Evolutionary conservation across 1,140 invertebrate genomes (phyloP).

Genomic region (Drosophila azteca): DNA sequence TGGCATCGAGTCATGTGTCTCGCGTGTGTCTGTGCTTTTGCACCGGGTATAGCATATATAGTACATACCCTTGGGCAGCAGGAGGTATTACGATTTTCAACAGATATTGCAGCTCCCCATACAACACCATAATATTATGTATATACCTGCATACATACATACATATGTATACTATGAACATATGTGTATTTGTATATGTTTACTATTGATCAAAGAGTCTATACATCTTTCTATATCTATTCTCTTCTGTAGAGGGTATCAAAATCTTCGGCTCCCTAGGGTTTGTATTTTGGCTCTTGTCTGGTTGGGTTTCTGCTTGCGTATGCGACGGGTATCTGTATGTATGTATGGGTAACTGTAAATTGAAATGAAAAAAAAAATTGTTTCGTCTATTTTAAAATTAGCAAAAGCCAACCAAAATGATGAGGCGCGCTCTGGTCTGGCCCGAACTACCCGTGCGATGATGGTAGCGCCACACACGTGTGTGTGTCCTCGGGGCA

Average conservation of each 20-base stretch:
- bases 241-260: too few relatives aligned
- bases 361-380: conserved; percentile 76
- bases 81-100: too few relatives aligned
- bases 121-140: too few relatives aligned
- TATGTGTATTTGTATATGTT: too few relatives aligned
- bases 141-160: too few relatives aligned
- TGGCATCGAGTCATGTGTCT: conserved; percentile 56
- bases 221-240: too few relatives aligned
- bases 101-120: too few relatives aligned
- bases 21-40: conserved; percentile 28
- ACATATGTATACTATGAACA: too few relatives aligned
- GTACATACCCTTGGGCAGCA: not conserved
- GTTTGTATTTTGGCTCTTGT: too few relatives aligned
- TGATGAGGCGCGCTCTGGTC: conserved; percentile 49
- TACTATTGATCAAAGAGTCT: too few relatives aligned
- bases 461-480: not conserved
- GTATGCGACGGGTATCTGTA: not conserved
- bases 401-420: conserved; percentile 62
- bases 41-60: conserved; percentile 5
- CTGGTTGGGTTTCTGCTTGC: too few relatives aligned
- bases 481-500: conserved; percentile 8
- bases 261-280: too few relatives aligned
- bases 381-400: conserved; percentile 79
- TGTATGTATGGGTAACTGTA: conserved; percentile 44
- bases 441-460: conserved; percentile 35